Conservation (phyloP, 2,888 invertebrate species). For the Chydorus sphaericus region DNA sequence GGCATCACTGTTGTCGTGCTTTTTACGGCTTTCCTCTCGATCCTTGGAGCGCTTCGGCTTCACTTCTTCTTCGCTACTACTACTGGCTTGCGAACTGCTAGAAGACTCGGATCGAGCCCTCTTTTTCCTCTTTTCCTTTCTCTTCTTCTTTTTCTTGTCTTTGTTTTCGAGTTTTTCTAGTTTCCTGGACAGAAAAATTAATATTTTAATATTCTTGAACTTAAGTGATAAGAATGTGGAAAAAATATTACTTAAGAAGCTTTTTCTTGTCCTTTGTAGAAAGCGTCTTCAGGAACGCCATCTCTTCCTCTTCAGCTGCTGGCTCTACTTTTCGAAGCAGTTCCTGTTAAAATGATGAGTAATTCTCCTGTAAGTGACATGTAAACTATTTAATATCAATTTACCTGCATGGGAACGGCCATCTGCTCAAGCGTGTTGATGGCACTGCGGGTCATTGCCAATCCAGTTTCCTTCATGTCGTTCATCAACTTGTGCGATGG, state of each 20-base stretch:
- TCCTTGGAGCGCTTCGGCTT: not conserved
- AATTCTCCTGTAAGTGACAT: not conserved
- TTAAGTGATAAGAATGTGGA: not conserved
- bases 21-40: not conserved
- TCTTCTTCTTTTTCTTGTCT: constrained; percentile 18
- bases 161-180: constrained; percentile 21
- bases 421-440: constrained; percentile 20
- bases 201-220: not conserved
- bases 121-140: constrained; percentile 17
- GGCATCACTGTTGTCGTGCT: not conserved
- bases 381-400: not conserved
- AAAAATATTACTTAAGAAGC: constrained; percentile 51
- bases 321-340: constrained; percentile 25
- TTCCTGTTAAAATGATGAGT: not conserved
- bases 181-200: constrained; percentile 15
- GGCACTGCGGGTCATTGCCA: constrained; percentile 62
- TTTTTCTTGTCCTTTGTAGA: constrained; percentile 80
- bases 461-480: constrained; percentile 82
- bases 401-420: constrained; percentile 33
- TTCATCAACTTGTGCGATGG: constrained; percentile 61
- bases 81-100: not conserved
- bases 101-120: no score
- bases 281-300: constrained; percentile 58
- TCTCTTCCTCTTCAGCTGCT: constrained; percentile 46
- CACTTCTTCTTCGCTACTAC: not conserved